phyloP scores from a whole-genome alignment of 2,797 vertebrate species.

The Coreius guichenoti region DNA sequence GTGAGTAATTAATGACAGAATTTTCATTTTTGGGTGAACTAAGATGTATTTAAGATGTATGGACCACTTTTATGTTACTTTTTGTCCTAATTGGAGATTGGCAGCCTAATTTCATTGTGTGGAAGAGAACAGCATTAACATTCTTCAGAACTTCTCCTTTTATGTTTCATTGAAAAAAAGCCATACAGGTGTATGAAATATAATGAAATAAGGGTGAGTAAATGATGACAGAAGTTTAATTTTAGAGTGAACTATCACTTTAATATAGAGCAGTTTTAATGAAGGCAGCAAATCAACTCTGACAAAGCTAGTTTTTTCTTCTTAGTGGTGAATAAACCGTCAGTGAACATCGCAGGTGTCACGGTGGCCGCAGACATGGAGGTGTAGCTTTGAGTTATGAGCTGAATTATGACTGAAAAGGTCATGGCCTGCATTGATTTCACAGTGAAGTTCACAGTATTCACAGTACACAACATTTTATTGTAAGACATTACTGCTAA shows the following conservation, averaged over 20 bases:
- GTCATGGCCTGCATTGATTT: constrained; percentile 2
- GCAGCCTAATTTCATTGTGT: not conserved
- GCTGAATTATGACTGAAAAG: not conserved
- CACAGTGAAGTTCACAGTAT: not conserved
- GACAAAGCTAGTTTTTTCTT: not conserved
- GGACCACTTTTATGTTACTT: not conserved
- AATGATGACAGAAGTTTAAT: not conserved
- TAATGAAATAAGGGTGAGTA: not conserved
- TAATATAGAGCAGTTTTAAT: not conserved
- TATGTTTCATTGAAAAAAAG: not conserved
- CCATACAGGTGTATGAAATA: not conserved
- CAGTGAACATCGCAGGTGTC: not conserved
- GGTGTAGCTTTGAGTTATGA: constrained; percentile 8
- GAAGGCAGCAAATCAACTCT: not conserved
- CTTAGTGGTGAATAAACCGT: not conserved
- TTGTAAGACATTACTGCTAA: constrained; percentile 14
- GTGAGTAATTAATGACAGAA: too few relatives aligned
- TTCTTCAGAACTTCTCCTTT: not conserved
- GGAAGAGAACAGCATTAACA: not conserved
- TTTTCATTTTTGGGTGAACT: too few relatives aligned
- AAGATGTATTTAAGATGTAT: not conserved
- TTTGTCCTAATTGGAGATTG: not conserved
- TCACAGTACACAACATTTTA: constrained; percentile 25
- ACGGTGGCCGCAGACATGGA: not conserved
- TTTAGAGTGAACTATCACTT: not conserved